Evolutionary conservation across 1,140 invertebrate species (phyloP), one percentile per base, ranked within the genome.

Genomic region (Zaprionus ghesquierei): DNA sequence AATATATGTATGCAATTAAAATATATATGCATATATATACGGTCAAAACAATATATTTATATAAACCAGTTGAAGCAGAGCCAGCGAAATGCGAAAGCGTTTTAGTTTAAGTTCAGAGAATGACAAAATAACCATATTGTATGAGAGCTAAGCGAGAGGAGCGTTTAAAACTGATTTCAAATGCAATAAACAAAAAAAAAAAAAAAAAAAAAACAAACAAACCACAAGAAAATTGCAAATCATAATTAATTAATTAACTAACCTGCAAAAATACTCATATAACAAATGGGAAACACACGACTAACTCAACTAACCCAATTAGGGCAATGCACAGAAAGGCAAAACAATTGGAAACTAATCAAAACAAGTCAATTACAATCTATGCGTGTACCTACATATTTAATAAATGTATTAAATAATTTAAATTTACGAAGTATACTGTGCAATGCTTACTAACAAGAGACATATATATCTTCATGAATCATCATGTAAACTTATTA

Each of bases 101-200:
- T 53, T 41, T 50, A 69, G 10, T 54, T 69, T 74, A 69, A 74
- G 64, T 29, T 25, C 9, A 33, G 18, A 33, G 33, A 18, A 44
- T 74, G 56, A 64, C 54, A 33, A 55, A 23, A 20, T 49, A 23
- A n/a, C 31, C 27, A 22, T 50, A 65, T 51, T 73, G 55, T 73
- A 68, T 44, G 51, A 56, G n/a, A 41, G 58, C 50, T 62, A 69
- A 69, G 51, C 41, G 41, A 65, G 27, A 69, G 33, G 27, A 66
- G 68, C 46, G 60, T 69, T 71, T 72, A 58, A 59, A 81, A 85
- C 65, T 72, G 77, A 79, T 70, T 70, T 84, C 54, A 77, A 69
- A 75, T 75, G 78, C 81, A 85, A 84, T 75, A 86, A 89, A 61
- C 61, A 5, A 38, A n/a, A n/a, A n/a, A n/a, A n/a, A n/a, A 33